Conservation (phyloP, 2,888 invertebrate genomes). For the Clivina fossor region DNA sequence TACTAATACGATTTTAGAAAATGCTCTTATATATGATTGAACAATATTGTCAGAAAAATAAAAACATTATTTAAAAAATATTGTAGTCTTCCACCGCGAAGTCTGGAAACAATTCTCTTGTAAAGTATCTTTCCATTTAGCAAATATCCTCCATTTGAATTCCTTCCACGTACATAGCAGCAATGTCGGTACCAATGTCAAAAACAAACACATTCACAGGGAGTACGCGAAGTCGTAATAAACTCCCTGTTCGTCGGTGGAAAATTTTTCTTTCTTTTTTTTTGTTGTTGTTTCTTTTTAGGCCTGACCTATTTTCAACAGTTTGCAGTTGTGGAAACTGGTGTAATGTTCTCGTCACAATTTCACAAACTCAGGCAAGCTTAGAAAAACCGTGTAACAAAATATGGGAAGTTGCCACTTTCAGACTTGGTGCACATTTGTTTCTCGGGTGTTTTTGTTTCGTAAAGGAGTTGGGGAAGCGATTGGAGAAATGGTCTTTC, state of each 20-base stretch:
- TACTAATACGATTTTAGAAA: no score
- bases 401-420: neutral
- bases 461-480: neutral
- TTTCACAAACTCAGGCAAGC: slow-evolving; percentile 1
- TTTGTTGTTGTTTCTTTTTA: slow-evolving; percentile 2
- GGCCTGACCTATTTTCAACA: slow-evolving; percentile 25
- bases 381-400: neutral
- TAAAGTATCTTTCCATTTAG: no score
- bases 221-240: no score
- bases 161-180: neutral
- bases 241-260: slow-evolving; percentile 8
- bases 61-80: no score
- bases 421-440: no score
- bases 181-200: slow-evolving; percentile 17
- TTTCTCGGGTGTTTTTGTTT: neutral
- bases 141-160: slow-evolving; percentile 15
- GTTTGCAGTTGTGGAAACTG: slow-evolving; percentile 22
- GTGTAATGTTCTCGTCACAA: slow-evolving; percentile 8
- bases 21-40: no score
- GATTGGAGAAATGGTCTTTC: no score
- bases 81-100: no score
- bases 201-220: slow-evolving; percentile 18
- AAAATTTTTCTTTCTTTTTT: slow-evolving; percentile 25
- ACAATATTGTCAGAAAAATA: no score
- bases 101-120: no score